Conservation (phyloP, 2,113 vertebrate genomes). For the Geothlypis trichas region DNA sequence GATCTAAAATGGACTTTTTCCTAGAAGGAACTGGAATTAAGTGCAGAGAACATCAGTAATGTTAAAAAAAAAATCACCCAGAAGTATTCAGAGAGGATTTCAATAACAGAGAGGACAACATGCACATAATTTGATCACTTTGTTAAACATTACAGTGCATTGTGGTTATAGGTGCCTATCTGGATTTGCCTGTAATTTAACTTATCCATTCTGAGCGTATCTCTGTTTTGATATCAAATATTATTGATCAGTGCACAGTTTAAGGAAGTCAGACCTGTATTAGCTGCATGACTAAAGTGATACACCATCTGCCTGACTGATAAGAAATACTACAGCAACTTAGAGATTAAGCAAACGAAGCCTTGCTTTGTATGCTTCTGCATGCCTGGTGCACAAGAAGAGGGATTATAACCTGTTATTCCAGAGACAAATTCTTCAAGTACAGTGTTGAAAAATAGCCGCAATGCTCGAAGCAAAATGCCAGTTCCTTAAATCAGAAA, state of each 20-base stretch:
- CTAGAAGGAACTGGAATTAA: background rate
- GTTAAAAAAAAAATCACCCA: background rate
- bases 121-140: background rate
- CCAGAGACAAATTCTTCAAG: background rate
- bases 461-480: background rate
- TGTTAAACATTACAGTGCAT: background rate
- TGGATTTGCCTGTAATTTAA: conserved; percentile 11
- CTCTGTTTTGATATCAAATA: background rate
- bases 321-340: background rate
- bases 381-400: background rate
- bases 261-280: background rate
- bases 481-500: background rate
- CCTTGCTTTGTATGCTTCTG: background rate
- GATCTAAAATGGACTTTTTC: background rate
- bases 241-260: background rate
- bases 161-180: background rate
- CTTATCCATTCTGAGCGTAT: background rate
- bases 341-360: background rate
- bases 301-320: background rate
- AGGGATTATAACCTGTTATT: background rate
- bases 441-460: background rate
- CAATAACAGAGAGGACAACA: background rate
- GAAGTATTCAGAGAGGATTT: background rate
- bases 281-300: background rate
- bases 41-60: background rate